Evolutionary conservation across 2,797 vertebrate species (phyloP), one percentile per base, ranked within the genome.

Genomic region (Poeciliopsis infans): DNA sequence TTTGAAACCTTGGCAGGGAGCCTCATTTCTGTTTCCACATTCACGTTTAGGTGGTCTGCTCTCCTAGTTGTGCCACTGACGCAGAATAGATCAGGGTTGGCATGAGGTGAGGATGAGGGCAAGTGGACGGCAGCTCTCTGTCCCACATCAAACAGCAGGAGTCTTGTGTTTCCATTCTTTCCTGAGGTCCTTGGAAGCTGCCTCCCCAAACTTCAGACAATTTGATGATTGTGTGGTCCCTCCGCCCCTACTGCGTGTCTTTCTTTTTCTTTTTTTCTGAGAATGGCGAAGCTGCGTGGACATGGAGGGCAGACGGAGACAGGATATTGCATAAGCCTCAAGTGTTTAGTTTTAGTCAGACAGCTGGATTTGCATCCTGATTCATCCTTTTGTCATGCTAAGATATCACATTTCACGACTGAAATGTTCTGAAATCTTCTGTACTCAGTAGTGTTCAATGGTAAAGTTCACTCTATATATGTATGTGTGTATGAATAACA

Each of bases 301-400:
- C 85, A 78, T 86, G 81, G 74, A 87, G 84, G 85, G 82, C 74
- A 91, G 88, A 86, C 82, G 86, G 86, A 92, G 87, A 92, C 92
- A 91, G 93, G 92, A 94, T 93, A 82, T 94, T 95, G 87, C 92
- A 92, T 92, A 94, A 94, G 87, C 84, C 79, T 91, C 87, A 80
- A 80, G 77, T 89, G 85, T 92, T 93, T 88, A 82, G 88, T 88
- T 92, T 70, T 79, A 72, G 83, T 82, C 83, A 86, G 87, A 75
- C 88, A 88, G 88, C 87, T 93, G 93, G 85, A 89, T 87, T 87
- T 73, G 75, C 76, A 43, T 76, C 79, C 45, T 45, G 74, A 85
- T 79, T 87, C 59, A 36, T 13, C 69, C 76, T 57, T 20, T 68
- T 71, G 61, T 75, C 76, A 36, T 57, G 10, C 43, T 6, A 78